Percentiles rank a stretch among this genome's conserved stretches.
Conservation (phyloP, 2,113 vertebrate species). For the Fulica atra region DNA sequence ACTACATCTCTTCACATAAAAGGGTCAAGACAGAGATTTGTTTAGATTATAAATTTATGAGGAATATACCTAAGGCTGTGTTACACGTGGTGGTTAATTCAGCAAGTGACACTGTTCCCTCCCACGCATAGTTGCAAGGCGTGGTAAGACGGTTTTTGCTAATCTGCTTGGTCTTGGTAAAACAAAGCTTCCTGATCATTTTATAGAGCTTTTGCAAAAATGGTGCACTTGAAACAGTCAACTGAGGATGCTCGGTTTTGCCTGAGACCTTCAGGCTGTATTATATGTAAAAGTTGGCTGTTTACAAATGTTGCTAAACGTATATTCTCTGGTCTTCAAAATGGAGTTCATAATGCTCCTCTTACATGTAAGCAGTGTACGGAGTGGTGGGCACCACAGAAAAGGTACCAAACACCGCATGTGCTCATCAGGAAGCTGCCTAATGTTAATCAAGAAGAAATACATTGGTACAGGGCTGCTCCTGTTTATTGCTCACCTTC, state of each 20-base stretch:
- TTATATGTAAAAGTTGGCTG: fast-evolving
- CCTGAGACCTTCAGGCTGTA: background rate
- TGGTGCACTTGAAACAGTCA: background rate
- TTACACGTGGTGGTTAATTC: background rate
- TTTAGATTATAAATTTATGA: background rate
- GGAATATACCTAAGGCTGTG: background rate
- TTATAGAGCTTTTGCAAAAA: background rate
- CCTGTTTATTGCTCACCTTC: background rate
- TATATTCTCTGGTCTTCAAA: background rate
- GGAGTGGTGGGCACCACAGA: background rate
- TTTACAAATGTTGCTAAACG: background rate
- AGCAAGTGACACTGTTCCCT: background rate
- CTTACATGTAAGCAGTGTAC: background rate
- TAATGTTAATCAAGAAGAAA: background rate
- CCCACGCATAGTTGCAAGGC: background rate
- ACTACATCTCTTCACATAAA: background rate
- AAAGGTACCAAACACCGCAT: background rate
- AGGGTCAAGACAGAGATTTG: background rate
- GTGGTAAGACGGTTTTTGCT: background rate
- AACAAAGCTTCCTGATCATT: background rate
- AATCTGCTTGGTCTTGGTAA: background rate
- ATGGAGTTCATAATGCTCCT: background rate
- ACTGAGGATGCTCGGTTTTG: background rate
- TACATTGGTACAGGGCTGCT: background rate
- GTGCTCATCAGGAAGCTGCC: background rate